phyloP scores from a whole-genome alignment of 2,797 vertebrate species.

The Coracias cyanogaster region DNA sequence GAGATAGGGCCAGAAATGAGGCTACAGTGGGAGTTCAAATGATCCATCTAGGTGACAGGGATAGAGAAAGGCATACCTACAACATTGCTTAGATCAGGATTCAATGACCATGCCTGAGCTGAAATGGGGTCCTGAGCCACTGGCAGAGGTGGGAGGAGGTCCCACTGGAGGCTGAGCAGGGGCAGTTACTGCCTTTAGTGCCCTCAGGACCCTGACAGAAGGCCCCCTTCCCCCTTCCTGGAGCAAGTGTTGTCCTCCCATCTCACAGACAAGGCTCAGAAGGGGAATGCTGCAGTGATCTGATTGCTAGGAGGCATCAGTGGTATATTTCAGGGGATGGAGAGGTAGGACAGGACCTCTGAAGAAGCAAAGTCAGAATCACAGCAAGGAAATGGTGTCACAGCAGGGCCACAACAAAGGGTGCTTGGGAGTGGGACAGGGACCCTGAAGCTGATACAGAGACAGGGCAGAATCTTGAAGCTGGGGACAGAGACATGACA shows the following conservation, averaged over 20 bases:
- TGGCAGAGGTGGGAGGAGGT: neutral
- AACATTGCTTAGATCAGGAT: neutral
- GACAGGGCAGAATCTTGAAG: neutral
- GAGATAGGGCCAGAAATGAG: neutral
- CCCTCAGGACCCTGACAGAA: fast-evolving
- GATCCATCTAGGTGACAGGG: neutral
- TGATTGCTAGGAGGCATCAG: neutral
- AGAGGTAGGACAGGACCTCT: neutral
- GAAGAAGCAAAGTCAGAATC: neutral
- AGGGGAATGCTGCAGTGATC: fast-evolving
- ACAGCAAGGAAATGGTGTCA: neutral
- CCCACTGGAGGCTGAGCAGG: neutral
- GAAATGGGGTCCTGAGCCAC: neutral
- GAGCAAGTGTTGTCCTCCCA: neutral
- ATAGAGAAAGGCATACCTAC: neutral
- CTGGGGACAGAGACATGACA: neutral
- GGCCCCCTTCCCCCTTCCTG: fast-evolving
- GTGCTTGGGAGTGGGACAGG: fast-evolving
- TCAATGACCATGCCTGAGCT: neutral
- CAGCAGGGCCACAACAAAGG: neutral
- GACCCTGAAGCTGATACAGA: neutral
- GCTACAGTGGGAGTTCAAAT: neutral
- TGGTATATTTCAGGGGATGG: neutral
- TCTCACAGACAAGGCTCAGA: neutral
- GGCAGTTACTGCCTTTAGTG: neutral